A percentile compares a stretch with the other conserved stretches of the same genome.
These are phyloP conservation scores for Saccostrea glomerata DNA, from an alignment of 1,140 invertebrate genomes.

Conservation along the genomic window DNA sequence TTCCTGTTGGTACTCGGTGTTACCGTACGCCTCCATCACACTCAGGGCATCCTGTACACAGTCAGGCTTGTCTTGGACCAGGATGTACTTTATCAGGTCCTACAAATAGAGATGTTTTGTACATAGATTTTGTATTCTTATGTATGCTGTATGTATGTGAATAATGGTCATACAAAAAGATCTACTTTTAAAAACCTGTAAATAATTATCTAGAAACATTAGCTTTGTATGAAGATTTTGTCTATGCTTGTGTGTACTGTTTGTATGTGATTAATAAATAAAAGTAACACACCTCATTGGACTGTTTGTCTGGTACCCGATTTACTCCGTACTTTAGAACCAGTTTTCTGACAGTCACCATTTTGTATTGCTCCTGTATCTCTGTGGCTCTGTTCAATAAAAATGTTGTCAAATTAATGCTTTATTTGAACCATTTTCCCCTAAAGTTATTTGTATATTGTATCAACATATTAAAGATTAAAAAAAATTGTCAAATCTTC, in stretches of 20 bases:
- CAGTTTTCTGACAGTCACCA: conserved; percentile 66
- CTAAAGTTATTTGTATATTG: too few relatives aligned
- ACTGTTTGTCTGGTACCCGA: conserved; percentile 43
- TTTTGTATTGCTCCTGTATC: conserved; percentile 64
- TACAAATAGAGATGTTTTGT: conserved; percentile 51
- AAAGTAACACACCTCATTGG: background rate
- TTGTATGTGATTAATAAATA: background rate
- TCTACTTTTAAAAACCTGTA: background rate
- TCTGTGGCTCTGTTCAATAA: conserved; percentile 60
- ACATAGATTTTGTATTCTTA: background rate
- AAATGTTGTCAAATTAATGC: background rate
- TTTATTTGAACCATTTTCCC: too few relatives aligned
- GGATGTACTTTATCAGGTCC: conserved; percentile 66
- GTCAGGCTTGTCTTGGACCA: conserved; percentile 62
- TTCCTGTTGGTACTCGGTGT: conserved; percentile 53
- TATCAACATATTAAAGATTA: too few relatives aligned
- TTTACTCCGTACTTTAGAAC: conserved; percentile 70
- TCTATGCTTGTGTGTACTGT: background rate
- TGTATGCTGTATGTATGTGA: too few relatives aligned
- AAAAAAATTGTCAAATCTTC: too few relatives aligned
- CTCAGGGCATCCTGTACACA: conserved; percentile 68
- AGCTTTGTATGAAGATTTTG: background rate
- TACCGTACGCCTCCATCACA: conserved; percentile 61
- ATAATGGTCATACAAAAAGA: conserved; percentile 48
- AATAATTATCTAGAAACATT: background rate